Base-by-base conservation (phyloP, 2,888 invertebrate genomes). In the Mycalesis mineus region DNA sequence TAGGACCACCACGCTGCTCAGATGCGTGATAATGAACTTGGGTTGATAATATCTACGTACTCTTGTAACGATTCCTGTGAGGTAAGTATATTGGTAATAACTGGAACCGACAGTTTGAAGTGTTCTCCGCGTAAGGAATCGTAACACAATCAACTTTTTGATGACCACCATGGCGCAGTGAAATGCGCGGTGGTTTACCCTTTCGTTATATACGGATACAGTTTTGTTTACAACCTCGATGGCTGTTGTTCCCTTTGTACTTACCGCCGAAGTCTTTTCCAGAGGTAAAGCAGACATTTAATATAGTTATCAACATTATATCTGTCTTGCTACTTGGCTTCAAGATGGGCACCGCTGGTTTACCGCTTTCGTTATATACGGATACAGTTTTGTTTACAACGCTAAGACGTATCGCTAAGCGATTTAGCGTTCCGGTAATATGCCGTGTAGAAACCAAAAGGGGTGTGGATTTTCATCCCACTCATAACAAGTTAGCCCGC, bases 241-340 rank as follows among this genome's bases (percentile, higher is more conserved):
- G 0, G 88, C 84, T 0, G 79, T 84, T 0, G 80, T 91, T 6
- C 89, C 90, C 0, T 89, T 82, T 33, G 82, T 91, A 0, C 67
- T 90, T 11, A 72, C 83, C 14, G 82, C 88, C 13, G 91, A 91
- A 65, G 74, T 89, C 4, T 91, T 90, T 58, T 67, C 87, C 90
- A 1, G 87, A 89, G 76, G 88, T 90, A 53, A 59, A 41, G 3
- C 5, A 4, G 5, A 22, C 2, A 22, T 22, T 4, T 22, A 22
- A 4, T 22, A 4, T 22, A 22, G 22, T 22, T 22, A 22, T 4
- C 22, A 4, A 4, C 0, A 58, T 65, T 0, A 65, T 70, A 0
- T 72, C 83, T 0, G 74, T 0, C 2, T 61, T 79, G 0, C 57
- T 83, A 0, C 67, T 86, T 0, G 85, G 78, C n/a, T n/a, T n/a